Conservation (phyloP, 2,797 vertebrate species). For the Tenualosa ilisha region DNA sequence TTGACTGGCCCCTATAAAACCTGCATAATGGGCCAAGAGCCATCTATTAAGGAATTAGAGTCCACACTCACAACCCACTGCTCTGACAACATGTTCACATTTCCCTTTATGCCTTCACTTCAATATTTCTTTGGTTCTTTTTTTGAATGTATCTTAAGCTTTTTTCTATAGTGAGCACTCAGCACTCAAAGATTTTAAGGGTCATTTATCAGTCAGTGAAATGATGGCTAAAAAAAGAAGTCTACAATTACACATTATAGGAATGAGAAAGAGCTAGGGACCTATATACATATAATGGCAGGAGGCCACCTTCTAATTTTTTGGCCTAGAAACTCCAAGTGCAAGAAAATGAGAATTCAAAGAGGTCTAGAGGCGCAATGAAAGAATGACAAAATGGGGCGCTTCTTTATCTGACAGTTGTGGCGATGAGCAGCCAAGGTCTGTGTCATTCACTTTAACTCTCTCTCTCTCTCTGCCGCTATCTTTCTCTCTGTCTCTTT, state of each 20-base stretch:
- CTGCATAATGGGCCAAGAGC: slow-evolving; percentile 28
- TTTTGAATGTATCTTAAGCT: slow-evolving; percentile 22
- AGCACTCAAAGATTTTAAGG: slow-evolving; percentile 14
- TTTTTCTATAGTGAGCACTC: slow-evolving; percentile 11
- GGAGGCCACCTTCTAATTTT: slow-evolving; percentile 2
- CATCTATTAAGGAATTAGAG: not conserved
- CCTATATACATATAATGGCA: not conserved
- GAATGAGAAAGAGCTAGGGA: not conserved
- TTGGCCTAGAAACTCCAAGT: not conserved
- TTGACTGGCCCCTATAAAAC: slow-evolving; percentile 55
- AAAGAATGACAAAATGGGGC: slow-evolving; percentile 56
- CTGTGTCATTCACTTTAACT: not conserved
- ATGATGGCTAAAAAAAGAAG: slow-evolving; percentile 7
- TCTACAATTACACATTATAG: not conserved
- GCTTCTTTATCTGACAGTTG: slow-evolving; percentile 48
- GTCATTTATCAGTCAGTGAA: slow-evolving; percentile 21
- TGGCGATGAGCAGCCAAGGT: slow-evolving; percentile 40
- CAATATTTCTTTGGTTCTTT: not conserved
- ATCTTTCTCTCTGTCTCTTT: not conserved
- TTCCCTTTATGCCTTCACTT: not conserved
- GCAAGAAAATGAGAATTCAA: slow-evolving; percentile 54
- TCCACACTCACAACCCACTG: not conserved
- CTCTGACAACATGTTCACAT: not conserved
- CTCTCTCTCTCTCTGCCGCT: slow-evolving; percentile 8
- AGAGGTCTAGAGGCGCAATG: slow-evolving; percentile 48